These are phyloP conservation scores for Peromyscus attwateri DNA, from an alignment of 2,797 vertebrate genomes.

Conservation along the genomic window DNA sequence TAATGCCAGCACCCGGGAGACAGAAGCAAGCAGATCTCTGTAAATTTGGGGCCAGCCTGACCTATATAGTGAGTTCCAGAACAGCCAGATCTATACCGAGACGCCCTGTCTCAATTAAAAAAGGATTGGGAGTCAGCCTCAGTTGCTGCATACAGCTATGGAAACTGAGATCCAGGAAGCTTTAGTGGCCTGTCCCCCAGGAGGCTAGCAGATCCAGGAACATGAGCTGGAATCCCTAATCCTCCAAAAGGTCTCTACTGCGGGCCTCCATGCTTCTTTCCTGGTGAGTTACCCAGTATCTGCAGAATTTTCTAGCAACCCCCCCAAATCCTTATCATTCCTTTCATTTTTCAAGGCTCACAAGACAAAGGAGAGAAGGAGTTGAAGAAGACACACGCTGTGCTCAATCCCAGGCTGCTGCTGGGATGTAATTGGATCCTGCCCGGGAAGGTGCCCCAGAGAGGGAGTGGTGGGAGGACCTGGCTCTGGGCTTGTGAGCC, in stretches of 20 bases:
- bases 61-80: not conserved
- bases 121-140: not conserved
- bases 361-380: conserved; percentile 85
- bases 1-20: not conserved
- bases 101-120: not conserved
- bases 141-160: not conserved
- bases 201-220: not conserved
- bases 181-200: fast-evolving
- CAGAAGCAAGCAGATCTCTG: not conserved
- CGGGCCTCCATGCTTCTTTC: conserved; percentile 74
- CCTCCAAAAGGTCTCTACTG: not conserved
- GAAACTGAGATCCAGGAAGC: not conserved
- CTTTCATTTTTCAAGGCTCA: conserved; percentile 85
- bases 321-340: conserved; percentile 83
- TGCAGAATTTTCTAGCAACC: conserved; percentile 59
- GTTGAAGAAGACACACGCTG: conserved; percentile 82
- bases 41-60: not conserved
- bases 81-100: not conserved
- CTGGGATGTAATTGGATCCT: conserved; percentile 78
- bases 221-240: not conserved
- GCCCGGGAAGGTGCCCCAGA: conserved; percentile 73
- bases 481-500: conserved; percentile 72
- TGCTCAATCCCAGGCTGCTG: conserved; percentile 81
- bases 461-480: not conserved
- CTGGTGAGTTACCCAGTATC: conserved; percentile 72